phyloP scores from a whole-genome alignment of 2,888 invertebrate genomes.

The Cheilosia urbana region DNA sequence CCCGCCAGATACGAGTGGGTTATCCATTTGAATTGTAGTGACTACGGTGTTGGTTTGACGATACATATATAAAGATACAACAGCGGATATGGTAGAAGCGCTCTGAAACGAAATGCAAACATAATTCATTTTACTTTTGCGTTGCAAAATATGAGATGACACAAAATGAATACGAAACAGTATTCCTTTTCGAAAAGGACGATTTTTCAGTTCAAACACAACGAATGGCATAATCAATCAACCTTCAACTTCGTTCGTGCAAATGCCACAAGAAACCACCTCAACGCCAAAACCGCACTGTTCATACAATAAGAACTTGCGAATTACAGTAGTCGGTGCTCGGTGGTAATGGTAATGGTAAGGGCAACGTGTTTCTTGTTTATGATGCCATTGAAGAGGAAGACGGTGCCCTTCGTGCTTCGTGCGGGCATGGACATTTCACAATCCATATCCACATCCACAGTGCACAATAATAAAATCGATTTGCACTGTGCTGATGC shows the following conservation, averaged over 20 bases:
- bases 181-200: slow-evolving; percentile 6
- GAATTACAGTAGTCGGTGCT: slow-evolving; percentile 4
- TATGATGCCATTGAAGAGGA: slow-evolving; percentile 32
- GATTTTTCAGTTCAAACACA: slow-evolving; percentile 58
- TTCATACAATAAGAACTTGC: slow-evolving; percentile 22
- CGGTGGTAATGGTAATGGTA: neutral
- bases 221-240: slow-evolving; percentile 66
- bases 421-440: slow-evolving; percentile 20
- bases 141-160: slow-evolving; percentile 33
- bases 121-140: slow-evolving; percentile 47
- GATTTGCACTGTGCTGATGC: slow-evolving; percentile 29
- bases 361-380: slow-evolving; percentile 10
- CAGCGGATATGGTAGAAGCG: slow-evolving; percentile 30
- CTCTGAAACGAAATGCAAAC: slow-evolving; percentile 58
- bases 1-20: slow-evolving; percentile 27
- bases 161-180: neutral
- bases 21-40: slow-evolving; percentile 59
- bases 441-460: slow-evolving; percentile 3
- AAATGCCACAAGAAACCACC: slow-evolving; percentile 59
- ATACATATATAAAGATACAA: neutral
- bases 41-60: neutral
- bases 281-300: neutral
- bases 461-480: slow-evolving; percentile 47
- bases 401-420: slow-evolving; percentile 31
- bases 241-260: slow-evolving; percentile 62